Percentiles rank a stretch among this genome's conserved stretches.
Conservation (phyloP, 2,888 invertebrate species). For the Caenorhabditis sulstoni region DNA sequence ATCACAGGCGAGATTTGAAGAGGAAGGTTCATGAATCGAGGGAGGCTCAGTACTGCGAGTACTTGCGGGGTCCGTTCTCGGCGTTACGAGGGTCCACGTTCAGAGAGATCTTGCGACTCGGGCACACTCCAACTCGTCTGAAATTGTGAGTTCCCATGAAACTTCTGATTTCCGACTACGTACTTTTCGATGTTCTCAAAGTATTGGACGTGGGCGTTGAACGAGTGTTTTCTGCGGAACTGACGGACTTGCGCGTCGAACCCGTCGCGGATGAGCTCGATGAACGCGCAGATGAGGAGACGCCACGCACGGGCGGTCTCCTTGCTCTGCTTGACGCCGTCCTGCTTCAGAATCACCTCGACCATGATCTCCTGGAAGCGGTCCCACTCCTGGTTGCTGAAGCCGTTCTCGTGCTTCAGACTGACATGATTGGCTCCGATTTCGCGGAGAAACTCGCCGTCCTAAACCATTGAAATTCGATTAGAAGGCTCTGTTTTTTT, state of each 20-base stretch:
- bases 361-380: slow-evolving; percentile 70
- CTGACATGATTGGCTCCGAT: slow-evolving; percentile 67
- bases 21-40: neutral
- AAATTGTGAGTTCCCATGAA: slow-evolving; percentile 4
- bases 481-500: neutral
- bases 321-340: slow-evolving; percentile 77
- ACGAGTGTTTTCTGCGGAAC: slow-evolving; percentile 68
- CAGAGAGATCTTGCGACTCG: slow-evolving; percentile 63
- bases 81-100: slow-evolving; percentile 54
- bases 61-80: slow-evolving; percentile 36
- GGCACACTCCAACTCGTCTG: slow-evolving; percentile 64
- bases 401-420: slow-evolving; percentile 59
- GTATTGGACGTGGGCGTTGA: slow-evolving; percentile 70
- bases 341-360: slow-evolving; percentile 76
- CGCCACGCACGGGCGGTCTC: slow-evolving; percentile 77
- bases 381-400: slow-evolving; percentile 62
- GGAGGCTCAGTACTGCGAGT: slow-evolving; percentile 38
- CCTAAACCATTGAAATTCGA: slow-evolving; percentile 48
- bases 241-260: slow-evolving; percentile 69
- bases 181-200: slow-evolving; percentile 68
- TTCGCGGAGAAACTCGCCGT: slow-evolving; percentile 60
- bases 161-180: neutral
- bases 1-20: slow-evolving; percentile 11
- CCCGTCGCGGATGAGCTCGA: slow-evolving; percentile 75
- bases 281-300: slow-evolving; percentile 73